phyloP scores from a whole-genome alignment of 2,113 vertebrate genomes.

The Archilochus colubris region DNA sequence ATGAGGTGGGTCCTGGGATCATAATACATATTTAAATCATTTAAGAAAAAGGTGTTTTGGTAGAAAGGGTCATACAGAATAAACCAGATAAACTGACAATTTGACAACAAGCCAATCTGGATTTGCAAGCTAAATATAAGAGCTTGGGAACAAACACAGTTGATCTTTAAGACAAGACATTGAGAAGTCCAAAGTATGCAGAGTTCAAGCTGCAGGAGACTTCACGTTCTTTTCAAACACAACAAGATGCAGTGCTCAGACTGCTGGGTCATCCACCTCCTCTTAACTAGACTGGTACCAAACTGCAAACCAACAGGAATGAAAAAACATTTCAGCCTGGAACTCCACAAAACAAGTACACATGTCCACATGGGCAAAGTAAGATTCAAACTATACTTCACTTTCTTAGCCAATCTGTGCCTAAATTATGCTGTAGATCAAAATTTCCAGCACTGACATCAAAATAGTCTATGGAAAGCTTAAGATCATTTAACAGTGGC shows the following conservation, averaged over 20 bases:
- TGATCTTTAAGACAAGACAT: neutral
- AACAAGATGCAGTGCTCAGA: neutral
- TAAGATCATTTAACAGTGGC: neutral
- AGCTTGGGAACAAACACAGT: neutral
- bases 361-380: fast-evolving
- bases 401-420: neutral
- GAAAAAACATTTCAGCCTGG: neutral
- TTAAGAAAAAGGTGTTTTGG: neutral
- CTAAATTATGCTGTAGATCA: neutral
- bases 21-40: neutral
- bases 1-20: neutral
- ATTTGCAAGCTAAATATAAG: neutral
- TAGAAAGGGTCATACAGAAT: neutral
- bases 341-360: fast-evolving
- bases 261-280: neutral
- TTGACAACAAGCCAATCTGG: neutral
- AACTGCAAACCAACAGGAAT: neutral
- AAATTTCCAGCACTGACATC: neutral
- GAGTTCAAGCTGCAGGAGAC: neutral
- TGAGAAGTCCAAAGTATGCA: neutral
- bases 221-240: neutral
- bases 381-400: neutral
- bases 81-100: neutral
- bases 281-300: neutral
- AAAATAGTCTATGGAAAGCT: neutral